Percentiles rank a stretch among this genome's conserved stretches.
phyloP scores from a whole-genome alignment of 2,113 vertebrate species.

The Spheniscus mendiculus region DNA sequence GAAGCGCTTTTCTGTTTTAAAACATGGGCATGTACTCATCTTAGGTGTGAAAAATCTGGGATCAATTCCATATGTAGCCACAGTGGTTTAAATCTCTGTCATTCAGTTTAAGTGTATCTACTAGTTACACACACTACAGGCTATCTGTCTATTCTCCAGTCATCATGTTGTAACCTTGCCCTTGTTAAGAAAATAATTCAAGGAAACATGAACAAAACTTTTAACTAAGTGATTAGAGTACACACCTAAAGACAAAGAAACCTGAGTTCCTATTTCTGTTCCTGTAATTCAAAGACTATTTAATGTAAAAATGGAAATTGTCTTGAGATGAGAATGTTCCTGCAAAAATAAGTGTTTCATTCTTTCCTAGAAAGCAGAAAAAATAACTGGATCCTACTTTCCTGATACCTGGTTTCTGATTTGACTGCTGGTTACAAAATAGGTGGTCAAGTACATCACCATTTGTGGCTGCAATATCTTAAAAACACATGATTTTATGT shows the following conservation, averaged over 20 bases:
- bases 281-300: not conserved
- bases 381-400: not conserved
- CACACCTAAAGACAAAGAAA: not conserved
- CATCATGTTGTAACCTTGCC: not conserved
- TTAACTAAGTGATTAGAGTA: not conserved
- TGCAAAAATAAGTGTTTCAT: not conserved
- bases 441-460: not conserved
- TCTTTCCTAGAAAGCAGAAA: not conserved
- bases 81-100: not conserved
- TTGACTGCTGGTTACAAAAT: not conserved
- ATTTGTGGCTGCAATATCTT: not conserved
- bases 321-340: not conserved
- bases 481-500: not conserved
- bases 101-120: not conserved
- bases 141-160: not conserved
- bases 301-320: constrained; percentile 24
- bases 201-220: not conserved
- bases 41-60: not conserved
- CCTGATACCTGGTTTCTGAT: not conserved
- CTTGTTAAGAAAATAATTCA: not conserved
- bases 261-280: not conserved
- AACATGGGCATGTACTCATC: not conserved
- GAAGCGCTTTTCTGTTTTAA: not conserved
- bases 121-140: not conserved
- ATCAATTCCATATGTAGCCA: not conserved